A percentile compares a stretch with the other conserved stretches of the same genome.
Conservation (phyloP, 2,113 vertebrate species). For the Rhabdomys dilectus region DNA sequence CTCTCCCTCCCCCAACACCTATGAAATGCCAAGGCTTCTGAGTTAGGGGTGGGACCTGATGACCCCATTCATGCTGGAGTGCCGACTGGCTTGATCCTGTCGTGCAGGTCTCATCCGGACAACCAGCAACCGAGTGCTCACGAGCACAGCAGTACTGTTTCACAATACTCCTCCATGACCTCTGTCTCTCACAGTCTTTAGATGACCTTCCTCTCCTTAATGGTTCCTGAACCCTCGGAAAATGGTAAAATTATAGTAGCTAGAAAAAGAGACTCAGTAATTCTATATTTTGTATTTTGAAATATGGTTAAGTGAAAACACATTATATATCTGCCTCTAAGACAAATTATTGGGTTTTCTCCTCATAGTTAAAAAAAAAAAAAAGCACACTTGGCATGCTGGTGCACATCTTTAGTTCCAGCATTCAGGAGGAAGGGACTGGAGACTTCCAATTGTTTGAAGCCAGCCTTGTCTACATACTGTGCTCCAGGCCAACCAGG, state of each 20-base stretch:
- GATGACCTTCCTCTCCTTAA: not conserved
- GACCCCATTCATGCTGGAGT: not conserved
- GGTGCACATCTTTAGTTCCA: not conserved
- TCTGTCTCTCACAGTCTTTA: not conserved
- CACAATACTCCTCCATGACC: not conserved
- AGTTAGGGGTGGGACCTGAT: not conserved
- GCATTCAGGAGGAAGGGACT: not conserved
- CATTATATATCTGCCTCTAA: not conserved
- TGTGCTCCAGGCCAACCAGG: not conserved
- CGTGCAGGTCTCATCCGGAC: too few species aligned
- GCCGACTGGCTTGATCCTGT: not conserved
- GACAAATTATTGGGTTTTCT: conserved; percentile 37
- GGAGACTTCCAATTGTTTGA: not conserved
- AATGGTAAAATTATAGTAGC: not conserved
- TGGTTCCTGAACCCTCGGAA: not conserved
- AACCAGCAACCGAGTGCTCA: not conserved
- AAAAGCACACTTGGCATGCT: not conserved
- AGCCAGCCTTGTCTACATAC: not conserved
- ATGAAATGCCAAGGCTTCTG: not conserved
- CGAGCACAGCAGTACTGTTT: not conserved
- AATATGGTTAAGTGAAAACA: not conserved
- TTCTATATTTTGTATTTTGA: conserved; percentile 20
- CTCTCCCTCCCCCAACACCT: too few species aligned
- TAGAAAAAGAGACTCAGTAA: conserved; percentile 8
- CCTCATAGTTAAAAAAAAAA: not conserved